phyloP scores from a whole-genome alignment of 2,888 invertebrate genomes.

The Clusia tigrina region DNA sequence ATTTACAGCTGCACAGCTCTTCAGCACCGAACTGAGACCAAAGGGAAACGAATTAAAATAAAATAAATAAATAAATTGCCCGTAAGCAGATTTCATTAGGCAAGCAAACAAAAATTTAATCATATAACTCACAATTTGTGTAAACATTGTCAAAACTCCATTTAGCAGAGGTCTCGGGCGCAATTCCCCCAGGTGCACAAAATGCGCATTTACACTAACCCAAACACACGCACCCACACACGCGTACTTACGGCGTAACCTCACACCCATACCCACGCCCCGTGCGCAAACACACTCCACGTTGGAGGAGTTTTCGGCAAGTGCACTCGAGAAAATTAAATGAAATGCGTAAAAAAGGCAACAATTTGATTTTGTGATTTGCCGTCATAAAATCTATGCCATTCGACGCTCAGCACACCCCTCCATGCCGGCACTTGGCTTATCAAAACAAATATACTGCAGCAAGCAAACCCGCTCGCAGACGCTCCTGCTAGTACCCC shows the following conservation, averaged over 20 bases:
- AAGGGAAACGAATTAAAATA: not conserved
- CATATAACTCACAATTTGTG: slow-evolving; percentile 23
- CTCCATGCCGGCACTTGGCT: not conserved
- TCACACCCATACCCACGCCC: slow-evolving; percentile 9
- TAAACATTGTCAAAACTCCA: slow-evolving; percentile 20
- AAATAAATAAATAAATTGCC: not conserved
- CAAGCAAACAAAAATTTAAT: slow-evolving; percentile 21
- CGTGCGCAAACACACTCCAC: slow-evolving; percentile 68
- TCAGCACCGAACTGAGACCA: too few species aligned
- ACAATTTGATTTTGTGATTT: slow-evolving; percentile 57
- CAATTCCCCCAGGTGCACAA: slow-evolving; percentile 25
- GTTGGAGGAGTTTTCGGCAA: slow-evolving; percentile 9
- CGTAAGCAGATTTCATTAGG: slow-evolving; percentile 21
- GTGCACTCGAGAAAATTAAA: slow-evolving; percentile 48
- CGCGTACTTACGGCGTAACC: too few species aligned
- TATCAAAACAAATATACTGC: slow-evolving; percentile 64
- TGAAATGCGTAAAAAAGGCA: slow-evolving; percentile 57
- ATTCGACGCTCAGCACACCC: slow-evolving; percentile 10
- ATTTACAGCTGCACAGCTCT: too few species aligned
- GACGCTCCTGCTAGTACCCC: slow-evolving; percentile 66
- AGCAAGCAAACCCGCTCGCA: slow-evolving; percentile 69
- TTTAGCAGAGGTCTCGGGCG: slow-evolving; percentile 5
- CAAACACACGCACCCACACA: too few species aligned
- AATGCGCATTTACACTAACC: slow-evolving; percentile 21
- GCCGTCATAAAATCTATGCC: slow-evolving; percentile 16